A percentile compares a stretch with the other conserved stretches of the same genome.
Evolutionary conservation across 1,140 invertebrate genomes (phyloP).

Genomic region (Idris sp.): DNA sequence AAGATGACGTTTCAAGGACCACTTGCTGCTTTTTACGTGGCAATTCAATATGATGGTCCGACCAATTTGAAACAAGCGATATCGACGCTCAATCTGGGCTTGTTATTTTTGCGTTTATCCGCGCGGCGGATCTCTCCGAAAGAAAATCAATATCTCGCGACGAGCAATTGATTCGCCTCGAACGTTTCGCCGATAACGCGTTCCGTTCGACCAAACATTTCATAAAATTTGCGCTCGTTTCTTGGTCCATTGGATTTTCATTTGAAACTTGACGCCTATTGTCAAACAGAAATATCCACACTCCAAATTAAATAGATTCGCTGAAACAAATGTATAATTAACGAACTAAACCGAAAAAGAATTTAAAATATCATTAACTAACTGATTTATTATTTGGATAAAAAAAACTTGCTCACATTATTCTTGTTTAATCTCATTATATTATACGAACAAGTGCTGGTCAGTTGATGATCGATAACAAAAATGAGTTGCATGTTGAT

Average conservation of each 20-base stretch:
- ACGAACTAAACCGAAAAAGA: no score
- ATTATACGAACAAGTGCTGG: conserved; percentile 16
- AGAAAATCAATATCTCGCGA: conserved; percentile 44
- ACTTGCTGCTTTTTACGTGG: conserved; percentile 63
- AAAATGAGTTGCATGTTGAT: conserved; percentile 41
- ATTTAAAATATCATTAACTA: not conserved
- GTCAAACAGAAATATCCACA: not conserved
- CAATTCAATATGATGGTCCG: conserved; percentile 69
- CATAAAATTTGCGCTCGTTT: conserved; percentile 25
- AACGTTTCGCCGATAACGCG: conserved; percentile 10
- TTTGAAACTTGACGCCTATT: conserved; percentile 6
- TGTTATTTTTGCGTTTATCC: conserved; percentile 47
- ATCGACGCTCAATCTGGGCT: conserved; percentile 54
- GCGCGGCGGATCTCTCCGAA: conserved; percentile 9
- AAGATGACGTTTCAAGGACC: conserved; percentile 52
- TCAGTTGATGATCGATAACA: conserved; percentile 42
- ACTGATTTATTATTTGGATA: conserved; percentile 3
- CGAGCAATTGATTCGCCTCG: conserved; percentile 24
- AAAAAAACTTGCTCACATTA: no score
- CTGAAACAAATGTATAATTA: no score
- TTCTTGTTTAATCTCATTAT: conserved; percentile 17
- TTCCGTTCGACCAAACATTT: conserved; percentile 36
- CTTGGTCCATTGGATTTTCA: conserved; percentile 19
- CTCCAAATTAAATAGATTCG: no score
- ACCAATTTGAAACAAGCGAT: conserved; percentile 56